Evolutionary conservation across 2,797 vertebrate species (phyloP).

Genomic region (Melopsittacus undulatus): DNA sequence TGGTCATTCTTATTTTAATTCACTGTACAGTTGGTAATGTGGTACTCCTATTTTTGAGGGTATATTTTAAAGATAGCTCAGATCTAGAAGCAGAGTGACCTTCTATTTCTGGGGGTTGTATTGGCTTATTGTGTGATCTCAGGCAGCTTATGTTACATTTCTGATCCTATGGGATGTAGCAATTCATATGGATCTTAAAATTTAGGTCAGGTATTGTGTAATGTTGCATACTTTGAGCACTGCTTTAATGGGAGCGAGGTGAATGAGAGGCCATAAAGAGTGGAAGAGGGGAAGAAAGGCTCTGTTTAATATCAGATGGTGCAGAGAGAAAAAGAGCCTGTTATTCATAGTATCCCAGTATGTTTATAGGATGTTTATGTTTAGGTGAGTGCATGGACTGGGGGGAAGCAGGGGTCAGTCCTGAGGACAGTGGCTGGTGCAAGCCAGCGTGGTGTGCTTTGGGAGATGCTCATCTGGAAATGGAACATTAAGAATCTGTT

Average conservation of each 20-base stretch:
- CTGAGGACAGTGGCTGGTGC: background rate
- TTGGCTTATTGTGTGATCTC: background rate
- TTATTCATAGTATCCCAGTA: fast-evolving
- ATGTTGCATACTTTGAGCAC: background rate
- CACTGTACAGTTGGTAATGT: background rate
- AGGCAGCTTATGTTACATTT: background rate
- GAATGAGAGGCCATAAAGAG: background rate
- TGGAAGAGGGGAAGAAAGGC: background rate
- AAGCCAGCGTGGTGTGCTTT: background rate
- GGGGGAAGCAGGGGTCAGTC: background rate
- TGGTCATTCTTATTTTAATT: background rate
- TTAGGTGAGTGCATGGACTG: background rate
- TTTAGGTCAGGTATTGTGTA: background rate
- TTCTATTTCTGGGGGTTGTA: background rate
- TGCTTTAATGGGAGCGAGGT: background rate
- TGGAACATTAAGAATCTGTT: background rate
- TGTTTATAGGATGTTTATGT: background rate
- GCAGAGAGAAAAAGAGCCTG: background rate
- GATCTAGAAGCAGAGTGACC: background rate
- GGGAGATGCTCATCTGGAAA: background rate
- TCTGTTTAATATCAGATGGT: background rate
- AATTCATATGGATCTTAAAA: background rate
- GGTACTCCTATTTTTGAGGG: background rate
- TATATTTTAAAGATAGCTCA: background rate
- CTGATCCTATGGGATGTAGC: background rate